Base-by-base conservation (phyloP, 1,140 invertebrate species). In the Calosoma granatense region DNA sequence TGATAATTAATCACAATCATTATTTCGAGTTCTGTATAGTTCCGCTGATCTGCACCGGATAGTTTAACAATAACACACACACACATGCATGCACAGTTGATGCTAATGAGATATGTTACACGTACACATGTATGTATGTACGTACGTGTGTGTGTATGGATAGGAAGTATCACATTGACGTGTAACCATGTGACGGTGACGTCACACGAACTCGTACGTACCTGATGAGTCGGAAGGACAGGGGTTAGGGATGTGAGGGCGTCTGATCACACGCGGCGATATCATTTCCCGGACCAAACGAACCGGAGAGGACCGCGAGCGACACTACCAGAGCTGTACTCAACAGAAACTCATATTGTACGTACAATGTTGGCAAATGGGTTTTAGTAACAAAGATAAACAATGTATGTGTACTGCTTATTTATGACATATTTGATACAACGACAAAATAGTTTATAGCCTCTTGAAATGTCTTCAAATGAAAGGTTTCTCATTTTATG, bases 121-220 rank as follows among this genome's bases (percentile, higher is more conserved):
- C n/a, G n/a, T 36, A 36, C n/a, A 36, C n/a, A 36, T 36, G n/a
- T 36, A 36, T 36, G n/a, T 36, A 36, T 36, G n/a, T 36, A 36
- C 26, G 26, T 9, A 36, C n/a, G n/a, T 36, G n/a, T 36, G n/a
- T 36, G n/a, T 36, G n/a, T 36, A 36, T n/a, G 26, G n/a, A 36
- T 6, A 36, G 26, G 26, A 36, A 36, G n/a, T 36, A 36, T 36
- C 26, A 36, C 26, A 36, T 36, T 36, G 26, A 36, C 26, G n/a
- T n/a, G n/a, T n/a, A n/a, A n/a, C n/a, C 6, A 36, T 36, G 26
- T 36, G 6, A 36, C 26, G n/a, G n/a, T 36, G n/a, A 36, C 26
- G n/a, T 36, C 26, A 36, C n/a, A 36, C n/a, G n/a, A 9, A 36
- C 26, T 36, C 26, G 26, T 36, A 36, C n/a, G 26, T 36, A 36